Conservation (phyloP, 2,888 invertebrate genomes). For the Eupithecia vulgata region DNA sequence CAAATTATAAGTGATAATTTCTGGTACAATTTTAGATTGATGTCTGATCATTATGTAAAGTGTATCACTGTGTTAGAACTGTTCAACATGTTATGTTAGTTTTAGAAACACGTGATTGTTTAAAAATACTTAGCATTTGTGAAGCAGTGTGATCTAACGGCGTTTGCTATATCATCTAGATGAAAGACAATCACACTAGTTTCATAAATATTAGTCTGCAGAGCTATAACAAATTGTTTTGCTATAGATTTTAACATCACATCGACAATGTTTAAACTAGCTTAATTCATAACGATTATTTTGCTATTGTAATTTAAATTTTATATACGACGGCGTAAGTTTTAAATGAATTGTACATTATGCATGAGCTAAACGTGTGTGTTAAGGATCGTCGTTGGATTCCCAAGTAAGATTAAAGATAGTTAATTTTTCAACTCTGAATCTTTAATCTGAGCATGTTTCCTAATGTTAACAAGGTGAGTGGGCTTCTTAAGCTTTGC, state of each 20-base stretch:
- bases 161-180: constrained; percentile 37
- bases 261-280: constrained; percentile 71
- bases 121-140: constrained; percentile 62
- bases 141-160: constrained; percentile 57
- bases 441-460: constrained; percentile 66
- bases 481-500: constrained; percentile 70
- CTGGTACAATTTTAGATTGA: constrained; percentile 72
- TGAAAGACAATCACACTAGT: constrained; percentile 51
- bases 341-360: constrained; percentile 60
- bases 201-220: constrained; percentile 68
- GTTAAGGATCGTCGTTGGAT: constrained; percentile 82
- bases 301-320: constrained; percentile 75
- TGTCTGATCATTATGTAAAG: constrained; percentile 78
- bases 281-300: constrained; percentile 70
- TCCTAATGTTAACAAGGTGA: constrained; percentile 62
- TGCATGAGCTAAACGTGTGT: constrained; percentile 68
- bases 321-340: constrained; percentile 60
- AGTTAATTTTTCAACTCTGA: constrained; percentile 62
- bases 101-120: constrained; percentile 73
- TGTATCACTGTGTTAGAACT: constrained; percentile 80
- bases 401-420: constrained; percentile 79
- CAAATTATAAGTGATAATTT: constrained; percentile 60
- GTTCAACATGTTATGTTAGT: constrained; percentile 80
- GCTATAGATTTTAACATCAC: constrained; percentile 79
- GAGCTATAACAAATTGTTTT: constrained; percentile 81